Percentiles rank a stretch among this genome's conserved stretches.
Conservation (phyloP, 1,140 invertebrate species). For the Paraescarpia echinospica region DNA sequence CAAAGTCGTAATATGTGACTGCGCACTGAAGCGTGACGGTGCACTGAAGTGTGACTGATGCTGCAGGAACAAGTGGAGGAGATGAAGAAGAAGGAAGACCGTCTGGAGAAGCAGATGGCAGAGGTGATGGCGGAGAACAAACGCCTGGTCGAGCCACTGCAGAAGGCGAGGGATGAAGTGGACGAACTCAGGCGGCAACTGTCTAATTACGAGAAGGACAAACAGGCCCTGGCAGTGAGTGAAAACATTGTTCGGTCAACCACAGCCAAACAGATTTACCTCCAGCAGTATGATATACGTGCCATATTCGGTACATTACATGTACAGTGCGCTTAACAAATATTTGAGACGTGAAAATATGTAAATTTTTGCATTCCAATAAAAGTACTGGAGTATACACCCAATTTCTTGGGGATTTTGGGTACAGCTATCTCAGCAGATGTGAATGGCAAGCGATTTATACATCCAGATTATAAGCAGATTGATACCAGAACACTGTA, state of each 20-base stretch:
- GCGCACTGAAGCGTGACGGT: neutral
- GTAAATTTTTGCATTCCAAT: no score
- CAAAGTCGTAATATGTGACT: neutral
- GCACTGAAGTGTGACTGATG: neutral
- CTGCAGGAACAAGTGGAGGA: conserved; percentile 79
- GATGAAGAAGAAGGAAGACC: conserved; percentile 77
- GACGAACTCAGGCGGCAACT: conserved; percentile 73
- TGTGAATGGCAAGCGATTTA: no score
- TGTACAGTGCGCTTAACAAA: no score
- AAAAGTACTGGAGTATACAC: no score
- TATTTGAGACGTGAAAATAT: no score
- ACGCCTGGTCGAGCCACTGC: conserved; percentile 70
- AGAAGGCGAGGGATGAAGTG: conserved; percentile 69
- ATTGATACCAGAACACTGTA: no score
- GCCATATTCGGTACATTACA: no score
- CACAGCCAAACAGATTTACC: neutral
- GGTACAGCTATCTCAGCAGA: no score
- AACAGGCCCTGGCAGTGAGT: conserved; percentile 62
- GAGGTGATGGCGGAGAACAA: conserved; percentile 73
- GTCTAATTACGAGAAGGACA: conserved; percentile 80
- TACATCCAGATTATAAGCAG: no score
- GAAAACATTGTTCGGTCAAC: no score
- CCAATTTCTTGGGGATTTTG: no score
- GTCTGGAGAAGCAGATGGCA: conserved; percentile 70
- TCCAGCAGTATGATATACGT: neutral